These are phyloP conservation scores for Endotricha flammealis DNA, from an alignment of 2,888 invertebrate species.

Conservation along the genomic window DNA sequence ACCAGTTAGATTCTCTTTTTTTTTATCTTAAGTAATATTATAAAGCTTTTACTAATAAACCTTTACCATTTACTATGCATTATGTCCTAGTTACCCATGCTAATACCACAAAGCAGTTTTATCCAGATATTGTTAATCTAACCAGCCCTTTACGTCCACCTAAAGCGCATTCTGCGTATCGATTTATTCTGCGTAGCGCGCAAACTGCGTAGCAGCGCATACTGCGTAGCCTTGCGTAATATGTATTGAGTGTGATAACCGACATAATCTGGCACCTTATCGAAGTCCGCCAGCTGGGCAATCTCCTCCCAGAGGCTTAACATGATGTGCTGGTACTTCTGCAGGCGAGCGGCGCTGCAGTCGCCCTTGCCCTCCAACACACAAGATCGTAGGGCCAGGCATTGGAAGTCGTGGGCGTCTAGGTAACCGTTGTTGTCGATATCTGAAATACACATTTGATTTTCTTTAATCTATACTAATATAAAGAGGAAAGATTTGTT, in stretches of 20 bases:
- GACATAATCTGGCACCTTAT: constrained; percentile 84
- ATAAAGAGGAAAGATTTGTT: no score
- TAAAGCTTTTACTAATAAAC: no score
- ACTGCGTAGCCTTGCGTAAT: constrained; percentile 37
- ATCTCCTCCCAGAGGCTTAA: constrained; percentile 91
- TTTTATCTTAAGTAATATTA: no score
- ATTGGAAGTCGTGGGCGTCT: constrained; percentile 90
- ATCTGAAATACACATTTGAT: constrained; percentile 78
- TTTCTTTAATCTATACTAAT: no score
- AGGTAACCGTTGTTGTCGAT: constrained; percentile 91
- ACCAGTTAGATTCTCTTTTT: no score
- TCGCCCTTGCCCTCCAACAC: constrained; percentile 90
- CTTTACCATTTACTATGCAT: no score
- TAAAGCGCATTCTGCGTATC: constrained; percentile 6
- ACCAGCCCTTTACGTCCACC: constrained; percentile 5
- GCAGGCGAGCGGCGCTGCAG: constrained; percentile 83
- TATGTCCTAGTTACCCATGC: no score
- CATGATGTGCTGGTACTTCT: constrained; percentile 91
- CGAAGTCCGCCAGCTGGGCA: constrained; percentile 90
- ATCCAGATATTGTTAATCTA: no score
- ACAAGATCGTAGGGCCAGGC: constrained; percentile 88
- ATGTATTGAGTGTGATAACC: constrained; percentile 55
- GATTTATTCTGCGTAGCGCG: no score
- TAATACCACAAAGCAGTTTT: no score
- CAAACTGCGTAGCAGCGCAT: constrained; percentile 11